These are phyloP conservation scores for Epinephelus moara DNA, from an alignment of 2,113 vertebrate species.

Conservation along the genomic window DNA sequence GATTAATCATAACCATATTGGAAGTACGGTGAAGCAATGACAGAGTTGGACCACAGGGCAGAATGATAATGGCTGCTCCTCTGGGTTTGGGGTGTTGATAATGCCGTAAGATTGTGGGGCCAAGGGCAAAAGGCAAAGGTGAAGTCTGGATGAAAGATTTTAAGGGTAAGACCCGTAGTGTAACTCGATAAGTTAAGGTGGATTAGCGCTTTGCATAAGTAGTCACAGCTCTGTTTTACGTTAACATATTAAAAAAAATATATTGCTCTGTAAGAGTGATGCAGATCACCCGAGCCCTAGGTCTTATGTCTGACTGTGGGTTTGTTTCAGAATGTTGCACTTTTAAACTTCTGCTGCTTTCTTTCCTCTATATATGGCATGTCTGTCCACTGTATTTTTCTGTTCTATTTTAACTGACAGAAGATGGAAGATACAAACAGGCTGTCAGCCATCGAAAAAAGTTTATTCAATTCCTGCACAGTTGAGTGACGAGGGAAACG, in stretches of 20 bases:
- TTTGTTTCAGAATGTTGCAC: slow-evolving; percentile 6
- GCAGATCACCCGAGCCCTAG: not conserved
- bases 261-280: not conserved
- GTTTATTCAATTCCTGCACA: too few species aligned
- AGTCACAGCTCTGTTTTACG: slow-evolving; percentile 26
- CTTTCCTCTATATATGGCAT: not conserved
- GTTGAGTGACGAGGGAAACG: not conserved
- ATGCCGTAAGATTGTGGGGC: slow-evolving; percentile 3
- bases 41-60: slow-evolving; percentile 68
- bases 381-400: not conserved
- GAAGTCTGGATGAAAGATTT: slow-evolving; percentile 10
- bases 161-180: slow-evolving; percentile 25
- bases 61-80: slow-evolving; percentile 59
- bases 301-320: not conserved
- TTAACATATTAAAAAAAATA: slow-evolving; percentile 13
- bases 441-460: not conserved
- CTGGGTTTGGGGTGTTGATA: slow-evolving; percentile 45
- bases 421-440: not conserved
- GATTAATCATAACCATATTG: slow-evolving; percentile 80
- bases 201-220: slow-evolving; percentile 4
- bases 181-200: slow-evolving; percentile 31
- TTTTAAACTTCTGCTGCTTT: not conserved
- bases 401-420: too few species aligned
- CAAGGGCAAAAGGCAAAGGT: slow-evolving; percentile 31
- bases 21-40: slow-evolving; percentile 64